Percentiles rank a stretch among this genome's conserved stretches.
Conservation (phyloP, 1,140 invertebrate species). For the Drosophila mojavensis region DNA sequence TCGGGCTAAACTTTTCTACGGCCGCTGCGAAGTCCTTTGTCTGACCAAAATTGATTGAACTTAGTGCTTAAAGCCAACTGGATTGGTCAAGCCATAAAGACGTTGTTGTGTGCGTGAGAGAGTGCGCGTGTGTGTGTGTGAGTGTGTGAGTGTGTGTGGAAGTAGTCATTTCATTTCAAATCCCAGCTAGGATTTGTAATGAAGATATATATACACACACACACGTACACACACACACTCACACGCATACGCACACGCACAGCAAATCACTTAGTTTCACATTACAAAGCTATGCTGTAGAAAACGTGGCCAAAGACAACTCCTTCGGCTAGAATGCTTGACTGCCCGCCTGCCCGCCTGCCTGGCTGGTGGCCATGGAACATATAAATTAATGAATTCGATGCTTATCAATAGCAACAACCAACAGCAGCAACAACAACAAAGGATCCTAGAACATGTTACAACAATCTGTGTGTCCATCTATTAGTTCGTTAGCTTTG, state of each 20-base stretch:
- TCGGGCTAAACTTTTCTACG: slow-evolving; percentile 8
- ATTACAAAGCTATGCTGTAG: slow-evolving; percentile 75
- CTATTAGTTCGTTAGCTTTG: slow-evolving; percentile 74
- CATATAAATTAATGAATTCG: slow-evolving; percentile 83
- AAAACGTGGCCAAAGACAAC: slow-evolving; percentile 37
- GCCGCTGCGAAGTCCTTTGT: slow-evolving; percentile 12
- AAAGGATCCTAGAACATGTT: slow-evolving; percentile 22
- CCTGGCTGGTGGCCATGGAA: slow-evolving; percentile 65
- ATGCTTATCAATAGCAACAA: slow-evolving; percentile 76
- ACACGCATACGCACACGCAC: slow-evolving; percentile 44
- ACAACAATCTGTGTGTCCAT: slow-evolving; percentile 44
- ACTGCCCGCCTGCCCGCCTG: neutral
- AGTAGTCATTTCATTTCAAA: slow-evolving; percentile 72
- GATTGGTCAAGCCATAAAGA: slow-evolving; percentile 36
- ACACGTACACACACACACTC: slow-evolving; percentile 24
- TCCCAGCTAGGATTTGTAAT: slow-evolving; percentile 70
- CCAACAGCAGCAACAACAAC: slow-evolving; percentile 38
- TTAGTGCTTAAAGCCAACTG: slow-evolving; percentile 53
- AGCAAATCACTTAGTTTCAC: slow-evolving; percentile 80
- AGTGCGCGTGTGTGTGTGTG: slow-evolving; percentile 53
- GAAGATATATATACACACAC: slow-evolving; percentile 46
- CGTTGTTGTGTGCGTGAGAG: slow-evolving; percentile 13
- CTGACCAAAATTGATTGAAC: slow-evolving; percentile 53
- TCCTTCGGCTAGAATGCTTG: slow-evolving; percentile 49
- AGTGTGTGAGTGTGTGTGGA: slow-evolving; percentile 57